Evolutionary conservation across 2,797 vertebrate species (phyloP).

Genomic region (Neopelma chrysocephalum): DNA sequence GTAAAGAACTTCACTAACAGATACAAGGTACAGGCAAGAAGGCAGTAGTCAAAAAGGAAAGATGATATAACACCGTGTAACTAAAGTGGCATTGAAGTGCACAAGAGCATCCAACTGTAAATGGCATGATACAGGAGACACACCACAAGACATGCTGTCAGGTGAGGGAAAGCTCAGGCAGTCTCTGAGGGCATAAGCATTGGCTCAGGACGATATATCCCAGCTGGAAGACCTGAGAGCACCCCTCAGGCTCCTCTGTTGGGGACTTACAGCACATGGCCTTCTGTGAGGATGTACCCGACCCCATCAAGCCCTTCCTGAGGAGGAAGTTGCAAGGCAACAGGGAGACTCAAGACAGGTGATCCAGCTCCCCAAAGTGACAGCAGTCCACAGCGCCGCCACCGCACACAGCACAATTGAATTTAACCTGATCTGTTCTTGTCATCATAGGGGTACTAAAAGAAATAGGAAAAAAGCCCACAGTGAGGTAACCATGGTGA

Average conservation of each 20-base stretch:
- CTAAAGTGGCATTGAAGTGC: background rate
- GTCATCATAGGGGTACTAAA: background rate
- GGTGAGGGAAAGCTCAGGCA: background rate
- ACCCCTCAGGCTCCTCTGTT: background rate
- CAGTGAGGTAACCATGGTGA: background rate
- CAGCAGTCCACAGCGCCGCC: background rate
- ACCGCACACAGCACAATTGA: background rate
- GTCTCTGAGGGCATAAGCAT: background rate
- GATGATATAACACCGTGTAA: background rate
- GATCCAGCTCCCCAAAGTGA: background rate
- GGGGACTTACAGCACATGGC: background rate
- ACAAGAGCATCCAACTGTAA: background rate
- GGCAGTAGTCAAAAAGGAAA: background rate
- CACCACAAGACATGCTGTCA: background rate
- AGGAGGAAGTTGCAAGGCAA: background rate
- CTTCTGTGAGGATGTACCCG: background rate
- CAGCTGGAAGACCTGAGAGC: background rate
- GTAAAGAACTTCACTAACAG: background rate
- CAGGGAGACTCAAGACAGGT: fast-evolving
- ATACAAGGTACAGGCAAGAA: background rate
- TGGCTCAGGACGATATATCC: fast-evolving
- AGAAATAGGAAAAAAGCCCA: background rate
- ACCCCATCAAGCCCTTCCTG: fast-evolving
- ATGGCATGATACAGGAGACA: background rate
- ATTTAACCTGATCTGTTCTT: background rate